A percentile compares a stretch with the other conserved stretches of the same genome.
These are phyloP conservation scores for Microchrysa polita DNA, from an alignment of 2,888 invertebrate species.

Conservation along the genomic window DNA sequence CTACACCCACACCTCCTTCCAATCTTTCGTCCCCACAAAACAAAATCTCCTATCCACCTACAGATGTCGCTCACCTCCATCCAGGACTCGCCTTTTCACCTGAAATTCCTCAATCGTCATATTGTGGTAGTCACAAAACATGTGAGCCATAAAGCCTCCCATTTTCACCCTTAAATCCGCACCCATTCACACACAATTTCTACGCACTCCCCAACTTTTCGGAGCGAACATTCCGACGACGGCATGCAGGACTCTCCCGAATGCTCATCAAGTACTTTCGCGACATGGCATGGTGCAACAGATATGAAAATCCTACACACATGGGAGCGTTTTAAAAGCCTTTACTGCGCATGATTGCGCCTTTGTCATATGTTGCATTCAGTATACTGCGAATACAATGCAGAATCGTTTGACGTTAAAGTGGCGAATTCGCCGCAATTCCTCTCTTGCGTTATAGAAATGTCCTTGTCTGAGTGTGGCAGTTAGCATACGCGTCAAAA, in stretches of 20 bases:
- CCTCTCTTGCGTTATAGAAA: too few species aligned
- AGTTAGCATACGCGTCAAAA: background rate
- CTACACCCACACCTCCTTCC: too few species aligned
- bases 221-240: background rate
- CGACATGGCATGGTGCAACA: background rate
- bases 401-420: too few species aligned
- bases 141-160: background rate
- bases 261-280: background rate
- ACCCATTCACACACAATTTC: background rate
- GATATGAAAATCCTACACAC: slow-evolving; percentile 10
- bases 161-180: background rate
- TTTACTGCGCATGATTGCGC: background rate
- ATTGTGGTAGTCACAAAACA: background rate
- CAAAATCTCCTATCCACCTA: background rate
- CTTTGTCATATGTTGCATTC: background rate
- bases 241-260: too few species aligned
- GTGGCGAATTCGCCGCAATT: too few species aligned
- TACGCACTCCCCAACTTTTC: slow-evolving; percentile 4
- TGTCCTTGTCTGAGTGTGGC: background rate
- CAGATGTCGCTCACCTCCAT: background rate
- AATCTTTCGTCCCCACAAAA: too few species aligned
- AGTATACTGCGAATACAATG: too few species aligned
- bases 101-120: background rate
- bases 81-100: background rate
- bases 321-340: background rate